These are phyloP conservation scores for Phyllotreta cruciferae DNA, from an alignment of 2,888 invertebrate genomes.

Conservation along the genomic window DNA sequence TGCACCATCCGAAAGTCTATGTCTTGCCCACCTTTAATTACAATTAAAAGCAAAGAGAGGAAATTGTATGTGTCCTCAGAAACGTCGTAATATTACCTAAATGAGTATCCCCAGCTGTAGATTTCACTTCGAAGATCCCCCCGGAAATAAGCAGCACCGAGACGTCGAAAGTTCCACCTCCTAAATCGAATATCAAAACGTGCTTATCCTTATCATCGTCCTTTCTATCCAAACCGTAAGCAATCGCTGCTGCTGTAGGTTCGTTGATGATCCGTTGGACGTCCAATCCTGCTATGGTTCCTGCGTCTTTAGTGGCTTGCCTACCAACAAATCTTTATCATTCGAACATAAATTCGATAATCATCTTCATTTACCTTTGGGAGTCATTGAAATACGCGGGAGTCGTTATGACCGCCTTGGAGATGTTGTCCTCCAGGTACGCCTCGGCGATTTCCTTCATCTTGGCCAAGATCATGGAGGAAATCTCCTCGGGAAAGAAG, in stretches of 20 bases:
- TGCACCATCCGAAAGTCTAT: conserved; percentile 66
- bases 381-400: conserved; percentile 72
- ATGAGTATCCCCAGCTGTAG: conserved; percentile 68
- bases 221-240: conserved; percentile 66
- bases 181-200: conserved; percentile 61
- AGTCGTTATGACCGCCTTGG: conserved; percentile 66
- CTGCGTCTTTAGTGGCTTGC: conserved; percentile 74
- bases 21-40: conserved; percentile 58
- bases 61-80: not conserved
- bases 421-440: conserved; percentile 58
- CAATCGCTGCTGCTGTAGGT: conserved; percentile 71
- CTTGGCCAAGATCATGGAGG: conserved; percentile 67
- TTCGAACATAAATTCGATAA: not conserved
- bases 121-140: conserved; percentile 68
- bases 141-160: conserved; percentile 73
- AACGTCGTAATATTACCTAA: conserved; percentile 37
- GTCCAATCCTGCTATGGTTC: conserved; percentile 68
- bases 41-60: conserved; percentile 50
- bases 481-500: conserved; percentile 63
- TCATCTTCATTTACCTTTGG: conserved; percentile 58
- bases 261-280: conserved; percentile 72
- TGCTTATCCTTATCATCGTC: conserved; percentile 53
- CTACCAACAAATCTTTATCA: conserved; percentile 10
- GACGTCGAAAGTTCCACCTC: conserved; percentile 74
- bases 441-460: conserved; percentile 66